These are phyloP conservation scores for Carpatolechia fugitivella DNA, from an alignment of 2,888 invertebrate species.

Conservation along the genomic window DNA sequence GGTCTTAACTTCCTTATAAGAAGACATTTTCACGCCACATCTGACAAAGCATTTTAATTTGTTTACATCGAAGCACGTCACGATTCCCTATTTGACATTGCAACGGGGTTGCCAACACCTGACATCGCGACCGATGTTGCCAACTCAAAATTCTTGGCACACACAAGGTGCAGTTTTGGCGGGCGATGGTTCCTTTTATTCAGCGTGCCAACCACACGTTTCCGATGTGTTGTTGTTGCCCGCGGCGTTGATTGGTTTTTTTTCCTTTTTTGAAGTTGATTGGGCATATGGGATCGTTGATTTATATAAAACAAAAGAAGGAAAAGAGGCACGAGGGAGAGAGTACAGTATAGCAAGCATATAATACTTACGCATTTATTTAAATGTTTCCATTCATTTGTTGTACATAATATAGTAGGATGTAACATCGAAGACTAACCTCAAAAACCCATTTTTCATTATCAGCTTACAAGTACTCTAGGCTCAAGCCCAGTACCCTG, in stretches of 20 bases:
- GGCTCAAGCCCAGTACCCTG: too few relatives aligned
- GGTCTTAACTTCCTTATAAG: too few relatives aligned
- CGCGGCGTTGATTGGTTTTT: not conserved
- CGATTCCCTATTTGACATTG: not conserved
- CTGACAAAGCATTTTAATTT: not conserved
- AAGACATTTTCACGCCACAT: not conserved
- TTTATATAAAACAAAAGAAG: too few relatives aligned
- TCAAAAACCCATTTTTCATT: too few relatives aligned
- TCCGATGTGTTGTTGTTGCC: not conserved
- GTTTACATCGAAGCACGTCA: not conserved
- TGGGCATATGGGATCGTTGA: not conserved
- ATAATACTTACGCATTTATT: too few relatives aligned
- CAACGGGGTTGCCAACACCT: slow-evolving; percentile 23
- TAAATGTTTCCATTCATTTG: too few relatives aligned
- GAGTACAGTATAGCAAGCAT: too few relatives aligned
- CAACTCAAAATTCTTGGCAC: slow-evolving; percentile 39
- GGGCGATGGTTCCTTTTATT: slow-evolving; percentile 8
- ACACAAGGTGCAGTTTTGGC: slow-evolving; percentile 27
- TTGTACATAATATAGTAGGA: too few relatives aligned
- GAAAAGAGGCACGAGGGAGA: too few relatives aligned
- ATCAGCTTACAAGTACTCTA: too few relatives aligned
- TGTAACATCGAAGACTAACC: too few relatives aligned
- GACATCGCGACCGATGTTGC: slow-evolving; percentile 33
- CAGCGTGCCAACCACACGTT: not conserved
- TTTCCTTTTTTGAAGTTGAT: not conserved